Evolutionary conservation across 2,797 vertebrate species (phyloP).

Genomic region (Chelon auratus): DNA sequence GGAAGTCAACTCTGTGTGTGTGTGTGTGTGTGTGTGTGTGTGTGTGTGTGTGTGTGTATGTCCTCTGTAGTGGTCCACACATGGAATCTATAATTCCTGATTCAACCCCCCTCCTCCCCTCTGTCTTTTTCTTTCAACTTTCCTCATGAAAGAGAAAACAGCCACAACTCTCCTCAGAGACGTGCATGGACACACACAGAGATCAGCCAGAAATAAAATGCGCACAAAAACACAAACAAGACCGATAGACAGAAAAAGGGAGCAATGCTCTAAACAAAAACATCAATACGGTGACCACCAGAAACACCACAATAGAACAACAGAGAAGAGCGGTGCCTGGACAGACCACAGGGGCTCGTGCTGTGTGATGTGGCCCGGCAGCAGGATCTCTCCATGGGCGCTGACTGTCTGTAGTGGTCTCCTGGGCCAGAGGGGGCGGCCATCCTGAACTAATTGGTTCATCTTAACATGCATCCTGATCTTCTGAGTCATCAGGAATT

Average conservation of each 20-base stretch:
- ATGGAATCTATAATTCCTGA: slow-evolving; percentile 64
- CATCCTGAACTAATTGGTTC: slow-evolving; percentile 59
- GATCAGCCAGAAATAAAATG: slow-evolving; percentile 53
- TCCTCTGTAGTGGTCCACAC: slow-evolving; percentile 55
- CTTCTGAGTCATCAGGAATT: slow-evolving; percentile 65
- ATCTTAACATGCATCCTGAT: slow-evolving; percentile 60
- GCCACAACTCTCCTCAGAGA: slow-evolving; percentile 62
- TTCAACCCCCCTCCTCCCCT: slow-evolving; percentile 20
- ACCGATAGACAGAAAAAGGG: slow-evolving; percentile 13
- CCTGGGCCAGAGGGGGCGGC: slow-evolving; percentile 40
- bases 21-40: not conserved
- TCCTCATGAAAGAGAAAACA: slow-evolving; percentile 74
- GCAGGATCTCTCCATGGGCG: slow-evolving; percentile 42
- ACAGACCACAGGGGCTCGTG: slow-evolving; percentile 48
- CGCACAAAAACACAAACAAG: slow-evolving; percentile 51
- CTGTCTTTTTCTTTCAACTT: slow-evolving; percentile 65
- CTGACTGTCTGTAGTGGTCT: slow-evolving; percentile 62
- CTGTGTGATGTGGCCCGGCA: slow-evolving; percentile 73
- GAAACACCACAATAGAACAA: slow-evolving; percentile 68
- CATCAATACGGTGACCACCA: slow-evolving; percentile 65
- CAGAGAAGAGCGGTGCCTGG: slow-evolving; percentile 35
- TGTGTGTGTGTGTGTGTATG: not conserved
- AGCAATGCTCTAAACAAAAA: slow-evolving; percentile 56
- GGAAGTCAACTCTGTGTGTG: not conserved
- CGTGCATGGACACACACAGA: slow-evolving; percentile 56